Evolutionary conservation across 2,797 vertebrate genomes (phyloP).

Genomic region (Trachops cirrhosus): DNA sequence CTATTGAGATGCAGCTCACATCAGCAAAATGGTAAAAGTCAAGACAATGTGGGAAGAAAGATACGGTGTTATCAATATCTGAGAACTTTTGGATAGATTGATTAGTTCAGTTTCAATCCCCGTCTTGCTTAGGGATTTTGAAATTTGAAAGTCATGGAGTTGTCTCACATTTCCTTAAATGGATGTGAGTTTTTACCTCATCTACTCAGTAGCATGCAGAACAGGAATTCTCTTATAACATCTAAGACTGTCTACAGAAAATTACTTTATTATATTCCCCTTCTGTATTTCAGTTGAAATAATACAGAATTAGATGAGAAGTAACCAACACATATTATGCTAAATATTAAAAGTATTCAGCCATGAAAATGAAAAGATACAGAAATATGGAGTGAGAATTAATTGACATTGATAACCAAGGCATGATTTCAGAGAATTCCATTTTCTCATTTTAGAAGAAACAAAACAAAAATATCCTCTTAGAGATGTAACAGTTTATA

Average conservation of each 20-base stretch:
- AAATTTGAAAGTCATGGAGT: neutral
- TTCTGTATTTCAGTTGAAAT: slow-evolving; percentile 39
- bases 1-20: slow-evolving; percentile 99
- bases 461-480: neutral
- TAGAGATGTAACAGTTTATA: neutral
- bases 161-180: slow-evolving; percentile 1
- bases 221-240: neutral
- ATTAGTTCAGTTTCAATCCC: neutral
- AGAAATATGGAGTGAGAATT: neutral
- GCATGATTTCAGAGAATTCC: slow-evolving; percentile 23
- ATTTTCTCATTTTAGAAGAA: neutral
- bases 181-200: neutral
- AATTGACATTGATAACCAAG: neutral
- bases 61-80: neutral
- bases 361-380: neutral
- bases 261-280: neutral
- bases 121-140: neutral
- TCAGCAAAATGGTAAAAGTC: slow-evolving; percentile 97
- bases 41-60: neutral
- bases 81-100: neutral
- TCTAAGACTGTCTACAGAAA: neutral
- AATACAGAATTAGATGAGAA: slow-evolving; percentile 7
- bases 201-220: neutral
- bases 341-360: slow-evolving; percentile 25
- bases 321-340: neutral